phyloP scores from a whole-genome alignment of 2,113 vertebrate genomes.

The Periophthalmus modestus region DNA sequence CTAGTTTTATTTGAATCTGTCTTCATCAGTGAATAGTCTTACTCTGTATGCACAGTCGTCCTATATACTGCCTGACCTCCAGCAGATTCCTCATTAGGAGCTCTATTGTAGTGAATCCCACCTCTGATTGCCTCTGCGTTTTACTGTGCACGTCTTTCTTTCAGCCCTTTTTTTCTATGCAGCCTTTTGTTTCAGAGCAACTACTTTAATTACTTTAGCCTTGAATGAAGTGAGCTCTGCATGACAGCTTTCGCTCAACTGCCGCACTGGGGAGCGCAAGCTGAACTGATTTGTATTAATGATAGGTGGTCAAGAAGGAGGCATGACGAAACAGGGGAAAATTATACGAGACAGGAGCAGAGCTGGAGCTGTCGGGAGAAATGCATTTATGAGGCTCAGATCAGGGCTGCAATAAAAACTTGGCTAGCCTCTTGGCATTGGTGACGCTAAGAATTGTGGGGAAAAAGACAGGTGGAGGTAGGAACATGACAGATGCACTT shows the following conservation, averaged over 20 bases:
- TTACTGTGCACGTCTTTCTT: conserved; percentile 45
- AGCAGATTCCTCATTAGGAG: conserved; percentile 62
- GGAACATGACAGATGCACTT: neutral
- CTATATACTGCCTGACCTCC: conserved; percentile 43
- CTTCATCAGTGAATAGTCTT: conserved; percentile 20
- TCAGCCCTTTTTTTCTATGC: conserved; percentile 54
- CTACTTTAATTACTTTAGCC: conserved; percentile 67
- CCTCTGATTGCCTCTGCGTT: conserved; percentile 57
- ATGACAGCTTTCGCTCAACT: conserved; percentile 57
- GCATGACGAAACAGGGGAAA: conserved; percentile 50
- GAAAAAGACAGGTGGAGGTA: neutral
- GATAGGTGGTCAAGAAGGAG: conserved; percentile 55
- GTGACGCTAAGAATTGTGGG: conserved; percentile 30
- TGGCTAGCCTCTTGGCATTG: conserved; percentile 45
- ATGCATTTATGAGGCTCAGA: conserved; percentile 54
- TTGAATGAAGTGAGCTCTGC: conserved; percentile 46
- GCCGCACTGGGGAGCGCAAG: conserved; percentile 48
- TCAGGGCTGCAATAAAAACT: conserved; percentile 53
- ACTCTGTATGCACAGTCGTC: conserved; percentile 1
- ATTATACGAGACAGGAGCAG: conserved; percentile 62
- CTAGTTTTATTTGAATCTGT: neutral
- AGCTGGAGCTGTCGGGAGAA: conserved; percentile 54
- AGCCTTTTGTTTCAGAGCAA: conserved; percentile 66
- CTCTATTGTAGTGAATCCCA: conserved; percentile 62
- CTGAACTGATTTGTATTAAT: conserved; percentile 75